Conservation (phyloP, 2,797 vertebrate genomes). For the Coreius guichenoti region DNA sequence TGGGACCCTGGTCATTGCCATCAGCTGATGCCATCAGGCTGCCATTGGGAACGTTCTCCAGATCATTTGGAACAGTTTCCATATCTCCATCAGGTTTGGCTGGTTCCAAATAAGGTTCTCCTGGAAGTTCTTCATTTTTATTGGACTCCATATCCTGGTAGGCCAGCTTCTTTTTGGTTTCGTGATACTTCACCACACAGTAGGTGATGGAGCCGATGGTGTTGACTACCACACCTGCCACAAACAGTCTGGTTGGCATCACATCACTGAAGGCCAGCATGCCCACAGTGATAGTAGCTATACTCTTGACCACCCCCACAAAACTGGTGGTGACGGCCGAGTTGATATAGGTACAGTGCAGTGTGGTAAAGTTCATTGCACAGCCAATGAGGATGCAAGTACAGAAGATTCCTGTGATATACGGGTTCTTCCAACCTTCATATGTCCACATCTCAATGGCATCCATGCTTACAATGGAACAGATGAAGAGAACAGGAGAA, state of each 20-base stretch:
- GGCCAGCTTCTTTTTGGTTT: slow-evolving; percentile 86
- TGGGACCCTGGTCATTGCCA: slow-evolving; percentile 48
- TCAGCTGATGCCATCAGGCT: slow-evolving; percentile 57
- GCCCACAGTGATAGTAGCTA: slow-evolving; percentile 96
- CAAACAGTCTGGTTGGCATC: slow-evolving; percentile 89
- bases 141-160: slow-evolving; percentile 89
- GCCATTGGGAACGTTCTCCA: slow-evolving; percentile 66
- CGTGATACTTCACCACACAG: slow-evolving; percentile 90
- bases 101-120: slow-evolving; percentile 69
- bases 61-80: slow-evolving; percentile 63
- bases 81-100: slow-evolving; percentile 67
- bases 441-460: slow-evolving; percentile 91
- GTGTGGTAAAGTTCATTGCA: slow-evolving; percentile 98
- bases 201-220: slow-evolving; percentile 94
- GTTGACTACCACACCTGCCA: slow-evolving; percentile 94
- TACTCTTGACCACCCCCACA: slow-evolving; percentile 97
- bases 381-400: slow-evolving; percentile 90
- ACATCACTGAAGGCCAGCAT: slow-evolving; percentile 96
- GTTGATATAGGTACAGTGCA: slow-evolving; percentile 99
- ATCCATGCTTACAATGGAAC: slow-evolving; percentile 91
- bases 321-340: slow-evolving; percentile 99
- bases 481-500: slow-evolving; percentile 85
- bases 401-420: slow-evolving; percentile 87
- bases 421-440: slow-evolving; percentile 88
- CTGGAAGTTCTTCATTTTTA: slow-evolving; percentile 70